Base-by-base conservation (phyloP, 2,113 vertebrate genomes). In the Paradisaea rubra region DNA sequence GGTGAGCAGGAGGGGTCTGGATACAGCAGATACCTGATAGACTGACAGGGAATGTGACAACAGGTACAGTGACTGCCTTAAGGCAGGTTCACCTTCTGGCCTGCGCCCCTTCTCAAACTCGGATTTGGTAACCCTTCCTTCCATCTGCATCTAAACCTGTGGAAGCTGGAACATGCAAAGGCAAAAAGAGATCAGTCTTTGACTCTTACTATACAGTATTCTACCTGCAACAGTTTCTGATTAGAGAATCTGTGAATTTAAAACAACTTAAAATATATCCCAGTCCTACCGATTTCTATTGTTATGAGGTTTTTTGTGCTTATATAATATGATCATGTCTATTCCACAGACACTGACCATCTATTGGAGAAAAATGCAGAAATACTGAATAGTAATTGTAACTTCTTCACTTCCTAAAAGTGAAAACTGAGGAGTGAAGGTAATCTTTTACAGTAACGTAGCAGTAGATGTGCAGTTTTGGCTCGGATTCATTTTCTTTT, bases 61-160 rank as follows among this genome's bases (percentile, higher is more conserved):
- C 98, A 98, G 97, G 83, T 98, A 92, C 98, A 98, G 91, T 97
- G 98, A 63, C 97, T 99, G 25, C 98, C 98, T 92, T 98, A 98
- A 71, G 98, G 98, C 93, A 98, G 98, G 82, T 98, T 98, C 73
- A 98, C 98, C 95, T 98, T 98, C 97, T 98, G 98, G 96, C 98
- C 99, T 64, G 98, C 83, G 0, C 98, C 98, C 30, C 98, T 99
- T 99, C 95, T 99, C 98, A 91, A 97, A 99, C 64, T 98, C 97
- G 71, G 94, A 44, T 96, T 98, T 99, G 11, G 98, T 97, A 54
- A 96, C 98, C 89, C 97, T 97, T 91, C 98, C 98, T 97, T 99
- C 98, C 28, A 94, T 92, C 87, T 99, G 98, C 57, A 98, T 98
- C 98, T 98, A 88, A 25, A 93, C 82, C 56, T 44, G 41, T 53